A percentile compares a stretch with the other conserved stretches of the same genome.
Evolutionary conservation across 2,888 invertebrate genomes (phyloP).

Genomic region (Byasa hedistus): DNA sequence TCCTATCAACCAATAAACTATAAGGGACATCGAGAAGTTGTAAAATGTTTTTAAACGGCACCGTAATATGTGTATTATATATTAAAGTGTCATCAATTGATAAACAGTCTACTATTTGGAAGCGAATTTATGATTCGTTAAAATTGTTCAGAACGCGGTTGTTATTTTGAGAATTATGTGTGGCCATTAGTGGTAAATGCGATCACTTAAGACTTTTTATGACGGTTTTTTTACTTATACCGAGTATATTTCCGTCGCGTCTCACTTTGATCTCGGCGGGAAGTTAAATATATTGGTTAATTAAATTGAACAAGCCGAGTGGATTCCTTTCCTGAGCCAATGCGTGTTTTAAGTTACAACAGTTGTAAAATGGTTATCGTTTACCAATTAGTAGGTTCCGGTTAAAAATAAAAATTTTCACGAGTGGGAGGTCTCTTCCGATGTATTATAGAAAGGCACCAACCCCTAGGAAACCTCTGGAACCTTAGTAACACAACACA

Average conservation of each 20-base stretch:
- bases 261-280: slow-evolving; percentile 34
- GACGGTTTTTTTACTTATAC: slow-evolving; percentile 33
- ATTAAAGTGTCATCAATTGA: neutral
- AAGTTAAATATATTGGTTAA: slow-evolving; percentile 33
- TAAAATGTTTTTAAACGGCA: neutral
- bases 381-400: neutral
- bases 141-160: slow-evolving; percentile 26
- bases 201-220: slow-evolving; percentile 29
- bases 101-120: slow-evolving; percentile 17
- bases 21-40: neutral
- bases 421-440: neutral
- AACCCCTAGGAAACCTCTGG: too few species aligned
- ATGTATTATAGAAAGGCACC: too few species aligned
- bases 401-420: neutral
- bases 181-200: slow-evolving; percentile 27
- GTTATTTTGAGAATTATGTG: slow-evolving; percentile 30
- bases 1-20: neutral
- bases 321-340: slow-evolving; percentile 28
- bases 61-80: neutral
- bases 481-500: too few species aligned
- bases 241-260: slow-evolving; percentile 32
- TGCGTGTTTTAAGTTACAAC: slow-evolving; percentile 8
- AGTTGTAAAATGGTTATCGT: neutral
- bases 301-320: slow-evolving; percentile 31
- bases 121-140: slow-evolving; percentile 22